A percentile compares a stretch with the other conserved stretches of the same genome.
Evolutionary conservation across 2,797 vertebrate species (phyloP).

Genomic region (Paratrypauchen microcephalus): DNA sequence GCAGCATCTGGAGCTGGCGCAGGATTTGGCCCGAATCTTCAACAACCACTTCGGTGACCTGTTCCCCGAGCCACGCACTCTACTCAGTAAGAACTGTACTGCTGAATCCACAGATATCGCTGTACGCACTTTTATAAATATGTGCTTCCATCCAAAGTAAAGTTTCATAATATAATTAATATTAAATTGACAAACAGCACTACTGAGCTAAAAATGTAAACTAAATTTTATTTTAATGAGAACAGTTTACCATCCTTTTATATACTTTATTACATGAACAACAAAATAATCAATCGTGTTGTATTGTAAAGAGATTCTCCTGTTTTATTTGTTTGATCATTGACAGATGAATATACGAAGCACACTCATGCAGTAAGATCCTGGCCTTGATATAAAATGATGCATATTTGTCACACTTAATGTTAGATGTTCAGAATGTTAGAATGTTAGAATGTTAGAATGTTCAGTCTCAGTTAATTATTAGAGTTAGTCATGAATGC

Average conservation of each 20-base stretch:
- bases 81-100: constrained; percentile 63
- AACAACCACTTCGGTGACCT: constrained; percentile 87
- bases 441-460: too few relatives aligned
- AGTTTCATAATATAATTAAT: background rate
- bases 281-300: too few relatives aligned
- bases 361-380: background rate
- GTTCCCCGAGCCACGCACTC: constrained; percentile 86
- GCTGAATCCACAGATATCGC: too few relatives aligned
- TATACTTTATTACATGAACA: too few relatives aligned
- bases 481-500: constrained; percentile 58
- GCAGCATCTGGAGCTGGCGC: constrained; percentile 92
- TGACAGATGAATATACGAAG: background rate
- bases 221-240: too few relatives aligned
- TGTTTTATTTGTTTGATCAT: background rate
- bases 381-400: background rate
- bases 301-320: too few relatives aligned
- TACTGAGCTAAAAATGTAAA: background rate
- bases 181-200: too few relatives aligned
- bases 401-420: background rate
- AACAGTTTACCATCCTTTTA: too few relatives aligned
- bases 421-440: too few relatives aligned
- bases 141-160: too few relatives aligned
- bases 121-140: background rate
- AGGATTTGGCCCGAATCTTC: constrained; percentile 89
- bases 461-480: constrained; percentile 37